Conservation (phyloP, 2,113 vertebrate species). For the Tyto alba region DNA sequence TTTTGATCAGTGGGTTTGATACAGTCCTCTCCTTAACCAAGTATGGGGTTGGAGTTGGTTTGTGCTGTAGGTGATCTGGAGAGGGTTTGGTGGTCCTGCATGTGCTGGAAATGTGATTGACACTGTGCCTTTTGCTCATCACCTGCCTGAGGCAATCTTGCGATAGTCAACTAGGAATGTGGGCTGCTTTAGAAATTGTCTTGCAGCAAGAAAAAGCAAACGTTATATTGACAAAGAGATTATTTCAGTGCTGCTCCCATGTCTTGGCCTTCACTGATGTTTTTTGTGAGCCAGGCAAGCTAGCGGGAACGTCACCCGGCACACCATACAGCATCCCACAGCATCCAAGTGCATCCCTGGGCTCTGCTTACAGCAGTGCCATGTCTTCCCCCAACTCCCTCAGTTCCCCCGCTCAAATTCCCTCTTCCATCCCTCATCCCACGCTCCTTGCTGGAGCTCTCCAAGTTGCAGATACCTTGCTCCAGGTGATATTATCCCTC, state of each 20-base stretch:
- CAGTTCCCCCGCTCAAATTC: neutral
- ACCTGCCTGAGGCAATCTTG: neutral
- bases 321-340: neutral
- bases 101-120: neutral
- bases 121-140: neutral
- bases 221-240: neutral
- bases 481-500: neutral
- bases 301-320: neutral
- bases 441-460: neutral
- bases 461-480: neutral
- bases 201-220: neutral
- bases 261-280: neutral
- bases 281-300: neutral
- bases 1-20: neutral
- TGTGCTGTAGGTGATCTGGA: neutral
- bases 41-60: neutral
- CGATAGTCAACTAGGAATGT: neutral
- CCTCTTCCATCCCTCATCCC: neutral
- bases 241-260: neutral
- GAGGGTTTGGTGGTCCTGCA: neutral
- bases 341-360: accelerated
- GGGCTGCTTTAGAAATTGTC: neutral
- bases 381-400: neutral
- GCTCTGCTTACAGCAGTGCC: neutral
- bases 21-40: neutral